Evolutionary conservation across 2,113 vertebrate genomes (phyloP).

Genomic region (Rhynchopsitta pachyrhyncha): DNA sequence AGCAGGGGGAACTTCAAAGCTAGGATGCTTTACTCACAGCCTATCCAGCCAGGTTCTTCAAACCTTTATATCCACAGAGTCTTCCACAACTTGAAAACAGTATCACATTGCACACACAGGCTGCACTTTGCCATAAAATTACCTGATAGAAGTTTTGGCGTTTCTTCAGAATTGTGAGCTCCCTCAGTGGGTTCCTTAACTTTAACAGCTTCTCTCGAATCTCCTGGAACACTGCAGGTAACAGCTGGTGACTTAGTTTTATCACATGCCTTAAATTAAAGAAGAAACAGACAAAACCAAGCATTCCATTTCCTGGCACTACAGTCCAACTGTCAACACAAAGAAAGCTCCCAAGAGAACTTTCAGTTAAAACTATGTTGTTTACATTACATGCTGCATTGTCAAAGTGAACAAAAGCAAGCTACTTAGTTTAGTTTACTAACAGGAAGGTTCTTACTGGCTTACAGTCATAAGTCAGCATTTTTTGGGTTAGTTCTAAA

Average conservation of each 20-base stretch:
- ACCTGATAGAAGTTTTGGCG: slow-evolving; percentile 55
- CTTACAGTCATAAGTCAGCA: background rate
- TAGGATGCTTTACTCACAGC: background rate
- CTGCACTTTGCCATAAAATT: background rate
- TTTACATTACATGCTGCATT: background rate
- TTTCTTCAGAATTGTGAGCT: background rate
- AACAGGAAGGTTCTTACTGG: background rate
- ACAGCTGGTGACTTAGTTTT: slow-evolving; percentile 52
- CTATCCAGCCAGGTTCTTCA: background rate
- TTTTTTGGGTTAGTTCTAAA: background rate
- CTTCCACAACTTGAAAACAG: background rate
- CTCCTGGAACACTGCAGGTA: background rate
- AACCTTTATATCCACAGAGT: background rate
- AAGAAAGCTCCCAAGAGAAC: background rate
- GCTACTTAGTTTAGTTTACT: background rate
- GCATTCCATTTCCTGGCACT: background rate
- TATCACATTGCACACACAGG: background rate
- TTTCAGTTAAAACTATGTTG: background rate
- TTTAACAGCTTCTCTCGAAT: background rate
- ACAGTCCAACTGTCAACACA: background rate
- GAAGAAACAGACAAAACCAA: background rate
- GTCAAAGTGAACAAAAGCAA: background rate
- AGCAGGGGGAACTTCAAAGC: background rate
- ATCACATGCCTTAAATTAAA: slow-evolving; percentile 17
- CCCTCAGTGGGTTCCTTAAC: background rate